These are phyloP conservation scores for Cryptus viduatorius DNA, from an alignment of 2,888 invertebrate species.

Conservation along the genomic window DNA sequence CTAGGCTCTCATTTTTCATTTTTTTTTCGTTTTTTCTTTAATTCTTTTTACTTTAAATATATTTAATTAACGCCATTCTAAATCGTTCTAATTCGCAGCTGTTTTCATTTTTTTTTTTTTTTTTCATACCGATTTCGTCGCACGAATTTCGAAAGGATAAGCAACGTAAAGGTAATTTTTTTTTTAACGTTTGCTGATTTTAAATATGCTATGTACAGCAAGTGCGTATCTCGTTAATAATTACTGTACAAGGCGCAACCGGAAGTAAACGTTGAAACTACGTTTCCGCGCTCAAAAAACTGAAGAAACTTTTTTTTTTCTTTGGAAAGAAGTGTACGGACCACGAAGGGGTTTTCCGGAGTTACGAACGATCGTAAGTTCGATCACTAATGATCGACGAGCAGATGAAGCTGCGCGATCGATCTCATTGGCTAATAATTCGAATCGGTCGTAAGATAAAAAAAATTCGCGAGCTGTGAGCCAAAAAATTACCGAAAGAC, in stretches of 20 bases:
- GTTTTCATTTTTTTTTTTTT: background rate
- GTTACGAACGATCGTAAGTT: background rate
- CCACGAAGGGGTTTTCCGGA: background rate
- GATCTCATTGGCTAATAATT: background rate
- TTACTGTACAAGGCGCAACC: background rate
- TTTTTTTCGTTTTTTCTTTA: slow-evolving; percentile 8
- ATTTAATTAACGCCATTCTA: slow-evolving; percentile 37
- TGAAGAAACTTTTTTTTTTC: background rate
- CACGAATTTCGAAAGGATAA: slow-evolving; percentile 27
- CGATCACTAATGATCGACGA: background rate
- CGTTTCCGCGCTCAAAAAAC: slow-evolving; percentile 1
- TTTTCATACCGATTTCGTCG: background rate
- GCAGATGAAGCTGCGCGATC: background rate
- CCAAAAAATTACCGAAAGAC: background rate
- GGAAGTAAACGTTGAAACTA: background rate
- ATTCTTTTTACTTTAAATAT: slow-evolving; percentile 29
- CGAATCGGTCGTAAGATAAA: background rate
- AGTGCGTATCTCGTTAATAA: slow-evolving; percentile 17
- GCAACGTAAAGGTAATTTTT: slow-evolving; percentile 23
- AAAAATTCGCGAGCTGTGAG: background rate
- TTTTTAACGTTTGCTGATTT: slow-evolving; percentile 26
- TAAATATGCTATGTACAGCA: slow-evolving; percentile 60
- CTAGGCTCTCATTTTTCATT: slow-evolving; percentile 41
- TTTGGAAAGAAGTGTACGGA: background rate
- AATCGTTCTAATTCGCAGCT: slow-evolving; percentile 32